Base-by-base conservation (phyloP, 2,888 invertebrate species). In the Eupeodes luniger region DNA sequence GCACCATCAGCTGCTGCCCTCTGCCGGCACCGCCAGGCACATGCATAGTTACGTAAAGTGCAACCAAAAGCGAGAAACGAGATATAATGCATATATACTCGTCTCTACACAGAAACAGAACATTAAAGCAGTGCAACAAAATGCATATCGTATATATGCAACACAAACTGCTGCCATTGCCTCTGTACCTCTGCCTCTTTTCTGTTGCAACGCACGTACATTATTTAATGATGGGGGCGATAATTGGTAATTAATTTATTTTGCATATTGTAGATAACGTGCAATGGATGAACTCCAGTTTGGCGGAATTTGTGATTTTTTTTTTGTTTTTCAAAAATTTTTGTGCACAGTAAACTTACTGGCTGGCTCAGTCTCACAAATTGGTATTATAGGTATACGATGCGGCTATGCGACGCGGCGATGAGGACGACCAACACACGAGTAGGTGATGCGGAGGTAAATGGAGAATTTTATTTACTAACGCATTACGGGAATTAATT, bases 201-300 rank as follows among this genome's bases (percentile, higher is more conserved):
- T 81, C 76, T 81, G 84, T 84, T 86, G 88, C 88, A 88, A 53
- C 57, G 69, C 88, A 88, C 88, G 88, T 88, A 78, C 88, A 85
- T 85, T 88, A 88, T 91, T 90, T 91, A 91, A 91, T 90, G 90
- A 91, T 87, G 89, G 79, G 89, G 79, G 89, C 91, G 90, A 91
- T 92, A 92, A 92, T 93, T 93, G 92, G 92, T 92, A 92, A 92
- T 92, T 93, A 92, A 93, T 92, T 93, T 92, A 92, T 92, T 92
- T 92, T 92, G 91, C 92, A 92, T 92, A 91, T 92, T 92, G 84
- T 79, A 89, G 89, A 86, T 86, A 86, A 86, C 86, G 87, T 70
- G 87, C 84, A 87, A 84, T 87, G 84, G 89, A 84, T 89, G 89
- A 88, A 88, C 88, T 88, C 75, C 75, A 78, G 75, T 88, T 85